Conservation (phyloP, 2,113 vertebrate genomes). For the Silurus meridionalis region DNA sequence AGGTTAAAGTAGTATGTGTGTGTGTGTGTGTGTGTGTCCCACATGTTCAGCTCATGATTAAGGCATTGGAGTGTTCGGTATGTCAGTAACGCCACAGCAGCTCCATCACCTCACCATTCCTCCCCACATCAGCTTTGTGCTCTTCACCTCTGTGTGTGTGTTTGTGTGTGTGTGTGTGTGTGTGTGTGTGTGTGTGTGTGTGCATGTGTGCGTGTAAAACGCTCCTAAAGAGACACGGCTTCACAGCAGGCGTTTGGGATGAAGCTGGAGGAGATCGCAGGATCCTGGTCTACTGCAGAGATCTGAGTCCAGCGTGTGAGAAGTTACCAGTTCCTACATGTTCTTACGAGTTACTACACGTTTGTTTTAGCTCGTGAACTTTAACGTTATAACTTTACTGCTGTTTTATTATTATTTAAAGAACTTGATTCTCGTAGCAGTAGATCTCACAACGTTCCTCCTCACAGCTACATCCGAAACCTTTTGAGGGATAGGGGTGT, state of each 20-base stretch:
- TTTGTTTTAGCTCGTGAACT: neutral
- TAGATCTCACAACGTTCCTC: neutral
- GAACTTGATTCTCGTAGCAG: neutral
- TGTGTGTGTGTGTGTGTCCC: conserved; percentile 13
- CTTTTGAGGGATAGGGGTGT: neutral
- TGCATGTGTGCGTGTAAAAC: neutral
- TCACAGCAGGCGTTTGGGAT: neutral
- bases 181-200: neutral
- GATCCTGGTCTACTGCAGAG: neutral
- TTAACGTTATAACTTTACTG: neutral
- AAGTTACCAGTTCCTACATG: too few species aligned
- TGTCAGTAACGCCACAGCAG: neutral
- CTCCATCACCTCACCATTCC: neutral
- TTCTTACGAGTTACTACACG: too few species aligned
- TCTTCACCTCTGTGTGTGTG: neutral
- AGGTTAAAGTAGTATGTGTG: neutral
- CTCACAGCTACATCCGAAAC: neutral
- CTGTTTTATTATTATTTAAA: neutral
- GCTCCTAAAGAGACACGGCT: neutral
- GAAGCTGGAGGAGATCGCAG: neutral
- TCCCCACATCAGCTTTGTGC: conserved; percentile 2
- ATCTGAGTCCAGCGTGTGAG: neutral
- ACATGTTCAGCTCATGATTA: conserved; percentile 27
- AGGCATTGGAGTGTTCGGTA: conserved; percentile 44
- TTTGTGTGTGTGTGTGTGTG: neutral